Conservation (phyloP, 1,140 invertebrate species). For the Tetranychus cinnabarinus region DNA sequence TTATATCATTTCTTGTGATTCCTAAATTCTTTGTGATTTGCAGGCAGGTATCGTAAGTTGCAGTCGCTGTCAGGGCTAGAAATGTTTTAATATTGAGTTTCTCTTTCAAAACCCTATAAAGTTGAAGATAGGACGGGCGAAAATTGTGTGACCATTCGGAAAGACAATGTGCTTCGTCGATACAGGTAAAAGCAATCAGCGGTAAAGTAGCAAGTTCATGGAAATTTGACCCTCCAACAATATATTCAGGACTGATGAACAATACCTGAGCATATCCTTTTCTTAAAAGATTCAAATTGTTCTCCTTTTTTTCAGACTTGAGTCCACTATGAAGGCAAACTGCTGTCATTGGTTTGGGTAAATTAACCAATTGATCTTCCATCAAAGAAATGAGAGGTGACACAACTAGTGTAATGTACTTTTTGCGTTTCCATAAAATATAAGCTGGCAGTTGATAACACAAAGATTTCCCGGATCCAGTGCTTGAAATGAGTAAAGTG, state of each 20-base stretch:
- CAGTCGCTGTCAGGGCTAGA: constrained; percentile 76
- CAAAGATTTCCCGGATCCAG: constrained; percentile 79
- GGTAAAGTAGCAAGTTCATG: constrained; percentile 38
- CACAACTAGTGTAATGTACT: constrained; percentile 55
- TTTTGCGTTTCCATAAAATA: constrained; percentile 37
- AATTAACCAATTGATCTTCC: constrained; percentile 64
- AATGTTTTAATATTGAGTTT: constrained; percentile 19
- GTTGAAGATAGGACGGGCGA: constrained; percentile 74
- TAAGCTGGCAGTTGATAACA: constrained; percentile 87
- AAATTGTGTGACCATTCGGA: constrained; percentile 99
- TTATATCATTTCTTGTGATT: constrained; percentile 43
- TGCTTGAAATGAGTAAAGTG: constrained; percentile 65
- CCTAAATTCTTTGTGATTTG: constrained; percentile 53
- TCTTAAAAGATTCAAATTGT: constrained; percentile 24
- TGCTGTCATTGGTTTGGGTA: constrained; percentile 47
- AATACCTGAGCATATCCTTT: constrained; percentile 3
- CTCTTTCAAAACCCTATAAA: constrained; percentile 41
- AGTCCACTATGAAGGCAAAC: constrained; percentile 72
- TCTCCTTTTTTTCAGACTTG: constrained; percentile 39
- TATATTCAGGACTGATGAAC: constrained; percentile 34
- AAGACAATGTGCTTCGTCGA: constrained; percentile 89
- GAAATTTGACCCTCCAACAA: constrained; percentile 37
- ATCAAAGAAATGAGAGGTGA: constrained; percentile 82
- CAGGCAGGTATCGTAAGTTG: constrained; percentile 44
- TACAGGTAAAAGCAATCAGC: constrained; percentile 84